Conservation (phyloP, 2,113 vertebrate species). For the Gambusia holbrooki region DNA sequence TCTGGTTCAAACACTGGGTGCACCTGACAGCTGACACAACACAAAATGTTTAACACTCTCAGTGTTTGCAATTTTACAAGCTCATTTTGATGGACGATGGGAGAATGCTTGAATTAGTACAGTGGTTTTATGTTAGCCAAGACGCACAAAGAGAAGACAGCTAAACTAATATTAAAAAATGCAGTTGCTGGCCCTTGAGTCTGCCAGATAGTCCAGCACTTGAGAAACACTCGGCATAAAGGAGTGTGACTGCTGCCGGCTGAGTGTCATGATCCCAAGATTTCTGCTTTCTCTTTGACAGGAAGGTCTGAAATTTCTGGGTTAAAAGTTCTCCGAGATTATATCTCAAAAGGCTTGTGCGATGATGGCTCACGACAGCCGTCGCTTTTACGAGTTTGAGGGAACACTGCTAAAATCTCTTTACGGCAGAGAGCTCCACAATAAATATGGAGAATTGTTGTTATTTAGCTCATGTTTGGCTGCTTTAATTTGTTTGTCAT, state of each 20-base stretch:
- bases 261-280: conserved; percentile 80
- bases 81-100: conserved; percentile 14
- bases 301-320: conserved; percentile 80
- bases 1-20: conserved; percentile 51
- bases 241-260: conserved; percentile 79
- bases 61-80: not conserved
- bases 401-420: conserved; percentile 61
- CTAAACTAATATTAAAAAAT: conserved; percentile 56
- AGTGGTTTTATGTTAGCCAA: conserved; percentile 13
- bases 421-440: conserved; percentile 20
- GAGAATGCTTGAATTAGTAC: conserved; percentile 28
- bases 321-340: conserved; percentile 81
- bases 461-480: not conserved
- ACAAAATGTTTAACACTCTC: conserved; percentile 49
- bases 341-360: conserved; percentile 80
- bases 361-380: conserved; percentile 79
- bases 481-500: conserved; percentile 1
- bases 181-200: conserved; percentile 63
- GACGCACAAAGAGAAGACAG: conserved; percentile 36
- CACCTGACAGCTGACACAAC: conserved; percentile 58
- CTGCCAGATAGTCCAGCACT: conserved; percentile 74
- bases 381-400: conserved; percentile 65
- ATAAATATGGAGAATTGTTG: conserved; percentile 4
- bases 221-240: conserved; percentile 74
- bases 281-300: conserved; percentile 81